Percentiles rank a stretch among this genome's conserved stretches.
These are phyloP conservation scores for Trichogramma pretiosum DNA, from an alignment of 1,140 invertebrate genomes.

Conservation along the genomic window DNA sequence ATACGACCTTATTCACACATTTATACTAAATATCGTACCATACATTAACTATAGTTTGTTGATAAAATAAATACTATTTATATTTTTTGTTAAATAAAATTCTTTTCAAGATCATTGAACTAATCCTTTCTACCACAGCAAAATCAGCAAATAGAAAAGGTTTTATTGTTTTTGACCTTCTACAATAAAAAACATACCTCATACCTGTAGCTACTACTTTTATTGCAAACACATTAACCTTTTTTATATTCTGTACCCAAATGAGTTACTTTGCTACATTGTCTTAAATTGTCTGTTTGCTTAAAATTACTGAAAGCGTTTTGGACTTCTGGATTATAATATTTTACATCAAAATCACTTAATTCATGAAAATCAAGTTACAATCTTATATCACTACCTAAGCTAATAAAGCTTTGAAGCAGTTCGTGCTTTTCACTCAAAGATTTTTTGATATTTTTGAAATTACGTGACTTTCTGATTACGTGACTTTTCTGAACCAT, in stretches of 20 bases:
- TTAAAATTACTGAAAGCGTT: conserved; percentile 2
- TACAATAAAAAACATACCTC: too few species aligned
- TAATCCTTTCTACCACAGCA: too few species aligned
- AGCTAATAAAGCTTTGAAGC: conserved; percentile 15
- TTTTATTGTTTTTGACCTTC: too few species aligned
- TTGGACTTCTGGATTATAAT: conserved; percentile 16
- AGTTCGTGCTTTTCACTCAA: conserved; percentile 17
- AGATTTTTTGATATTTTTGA: conserved; percentile 17
- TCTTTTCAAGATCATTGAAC: too few species aligned
- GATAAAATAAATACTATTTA: too few species aligned
- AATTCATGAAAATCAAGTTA: conserved; percentile 10
- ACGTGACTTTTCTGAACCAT: conserved; percentile 9
- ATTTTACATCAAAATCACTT: conserved; percentile 3
- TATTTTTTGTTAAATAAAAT: too few species aligned
- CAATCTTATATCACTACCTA: conserved; percentile 14
- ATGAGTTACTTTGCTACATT: conserved; percentile 14
- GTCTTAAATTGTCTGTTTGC: not conserved
- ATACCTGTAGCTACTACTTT: conserved; percentile 8
- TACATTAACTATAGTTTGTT: too few species aligned
- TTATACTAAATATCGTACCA: too few species aligned
- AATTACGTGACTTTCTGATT: conserved; percentile 15
- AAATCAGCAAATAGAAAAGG: too few species aligned
- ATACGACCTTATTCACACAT: too few species aligned
- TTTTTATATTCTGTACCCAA: conserved; percentile 17
- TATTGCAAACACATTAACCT: not conserved